A percentile compares a stretch with the other conserved stretches of the same genome.
Evolutionary conservation across 2,888 invertebrate species (phyloP).

Genomic region (Cephalotes varians): DNA sequence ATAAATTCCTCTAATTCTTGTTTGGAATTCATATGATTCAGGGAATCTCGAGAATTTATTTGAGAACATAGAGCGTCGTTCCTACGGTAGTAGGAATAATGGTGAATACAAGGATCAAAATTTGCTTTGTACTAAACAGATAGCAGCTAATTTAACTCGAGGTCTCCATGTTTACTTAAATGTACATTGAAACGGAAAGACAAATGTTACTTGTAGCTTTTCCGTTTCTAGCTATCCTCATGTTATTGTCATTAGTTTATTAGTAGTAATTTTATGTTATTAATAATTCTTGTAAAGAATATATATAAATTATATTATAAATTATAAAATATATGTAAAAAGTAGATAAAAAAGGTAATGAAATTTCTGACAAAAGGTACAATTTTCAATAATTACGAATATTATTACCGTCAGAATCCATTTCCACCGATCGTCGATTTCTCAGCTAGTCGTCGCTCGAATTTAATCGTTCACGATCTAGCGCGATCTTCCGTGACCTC

Average conservation of each 20-base stretch:
- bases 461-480: slow-evolving; percentile 34
- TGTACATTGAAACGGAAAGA: neutral
- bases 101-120: neutral
- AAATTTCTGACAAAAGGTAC: neutral
- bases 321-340: neutral
- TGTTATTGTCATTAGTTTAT: neutral
- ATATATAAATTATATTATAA: neutral
- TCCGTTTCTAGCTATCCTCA: neutral
- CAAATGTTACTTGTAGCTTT: neutral
- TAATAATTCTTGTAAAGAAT: neutral
- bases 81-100: neutral
- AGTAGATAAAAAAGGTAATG: neutral
- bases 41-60: slow-evolving; percentile 11
- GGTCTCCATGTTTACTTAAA: neutral
- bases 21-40: slow-evolving; percentile 9
- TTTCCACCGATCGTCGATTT: slow-evolving; percentile 32
- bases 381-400: slow-evolving; percentile 15
- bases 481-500: slow-evolving; percentile 12
- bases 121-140: slow-evolving; percentile 8
- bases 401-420: neutral
- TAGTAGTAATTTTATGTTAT: neutral
- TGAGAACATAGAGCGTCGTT: neutral
- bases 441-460: slow-evolving; percentile 24
- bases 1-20: slow-evolving; percentile 3
- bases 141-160: neutral